Percentiles rank a stretch among this genome's conserved stretches.
Evolutionary conservation across 2,888 invertebrate species (phyloP).

Genomic region (Drosophila nr. fundita): DNA sequence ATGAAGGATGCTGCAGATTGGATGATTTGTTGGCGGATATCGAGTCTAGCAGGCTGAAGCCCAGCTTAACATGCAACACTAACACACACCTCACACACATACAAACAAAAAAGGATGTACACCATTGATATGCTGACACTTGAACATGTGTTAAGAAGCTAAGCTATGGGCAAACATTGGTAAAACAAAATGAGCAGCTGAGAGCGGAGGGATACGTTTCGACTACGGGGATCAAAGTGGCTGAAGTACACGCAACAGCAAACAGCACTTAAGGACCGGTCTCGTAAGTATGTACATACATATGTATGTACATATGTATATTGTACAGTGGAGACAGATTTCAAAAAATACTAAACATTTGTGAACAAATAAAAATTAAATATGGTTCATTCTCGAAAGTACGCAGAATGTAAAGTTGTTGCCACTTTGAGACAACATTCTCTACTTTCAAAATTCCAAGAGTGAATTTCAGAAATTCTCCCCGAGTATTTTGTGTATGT

Average conservation of each 20-base stretch:
- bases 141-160: slow-evolving; percentile 46
- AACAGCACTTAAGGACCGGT: slow-evolving; percentile 43
- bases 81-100: slow-evolving; percentile 4
- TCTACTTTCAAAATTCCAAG: neutral
- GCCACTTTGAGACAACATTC: neutral
- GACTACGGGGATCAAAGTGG: slow-evolving; percentile 4
- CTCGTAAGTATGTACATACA: slow-evolving; percentile 4
- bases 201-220: neutral
- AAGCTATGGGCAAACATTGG: slow-evolving; percentile 21
- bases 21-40: neutral
- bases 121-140: slow-evolving; percentile 57
- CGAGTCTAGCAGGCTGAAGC: slow-evolving; percentile 2
- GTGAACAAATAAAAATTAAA: neutral
- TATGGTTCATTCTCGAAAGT: neutral
- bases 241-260: slow-evolving; percentile 50
- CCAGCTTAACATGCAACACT: slow-evolving; percentile 4
- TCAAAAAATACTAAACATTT: neutral
- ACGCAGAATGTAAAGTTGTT: neutral
- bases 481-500: neutral
- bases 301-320: slow-evolving; percentile 5
- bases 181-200: neutral
- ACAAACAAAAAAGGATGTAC: slow-evolving; percentile 11
- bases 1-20: slow-evolving; percentile 10
- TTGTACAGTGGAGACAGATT: neutral
- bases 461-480: neutral